Conservation (phyloP, 2,113 vertebrate species). For the Hyla sarda region DNA sequence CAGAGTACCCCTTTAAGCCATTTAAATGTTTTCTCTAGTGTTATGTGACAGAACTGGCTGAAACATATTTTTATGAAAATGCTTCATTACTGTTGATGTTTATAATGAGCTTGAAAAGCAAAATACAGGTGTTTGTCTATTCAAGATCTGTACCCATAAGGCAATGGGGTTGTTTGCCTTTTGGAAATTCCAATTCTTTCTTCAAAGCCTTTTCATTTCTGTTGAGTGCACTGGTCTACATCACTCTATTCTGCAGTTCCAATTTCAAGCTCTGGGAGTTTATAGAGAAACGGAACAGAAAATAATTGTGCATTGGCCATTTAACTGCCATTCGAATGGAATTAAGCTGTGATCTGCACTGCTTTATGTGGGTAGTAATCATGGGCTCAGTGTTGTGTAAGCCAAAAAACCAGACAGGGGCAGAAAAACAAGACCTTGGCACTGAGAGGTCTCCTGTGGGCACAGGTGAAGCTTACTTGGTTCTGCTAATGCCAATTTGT, state of each 20-base stretch:
- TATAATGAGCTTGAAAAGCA: neutral
- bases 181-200: conserved; percentile 3
- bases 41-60: neutral
- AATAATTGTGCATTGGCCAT: conserved; percentile 56
- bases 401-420: conserved; percentile 52
- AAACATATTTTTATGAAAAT: neutral
- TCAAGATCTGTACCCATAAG: neutral
- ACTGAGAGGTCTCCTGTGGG: conserved; percentile 36
- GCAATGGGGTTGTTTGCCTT: neutral
- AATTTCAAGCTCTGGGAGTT: conserved; percentile 52
- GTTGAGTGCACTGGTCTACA: conserved; percentile 36
- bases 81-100: conserved; percentile 10
- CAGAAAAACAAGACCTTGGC: conserved; percentile 60
- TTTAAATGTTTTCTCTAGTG: neutral
- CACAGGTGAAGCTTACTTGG: conserved; percentile 61
- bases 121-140: conserved; percentile 30
- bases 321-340: conserved; percentile 54
- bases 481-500: neutral
- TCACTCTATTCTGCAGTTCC: conserved; percentile 29
- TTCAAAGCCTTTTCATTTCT: conserved; percentile 29
- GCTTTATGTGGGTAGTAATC: conserved; percentile 60
- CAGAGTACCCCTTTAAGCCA: neutral
- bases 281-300: conserved; percentile 49
- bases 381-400: conserved; percentile 61
- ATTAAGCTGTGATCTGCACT: conserved; percentile 47